Evolutionary conservation across 2,113 vertebrate species (phyloP), one percentile per base, ranked within the genome.

Genomic region (Malurus cyaneus): DNA sequence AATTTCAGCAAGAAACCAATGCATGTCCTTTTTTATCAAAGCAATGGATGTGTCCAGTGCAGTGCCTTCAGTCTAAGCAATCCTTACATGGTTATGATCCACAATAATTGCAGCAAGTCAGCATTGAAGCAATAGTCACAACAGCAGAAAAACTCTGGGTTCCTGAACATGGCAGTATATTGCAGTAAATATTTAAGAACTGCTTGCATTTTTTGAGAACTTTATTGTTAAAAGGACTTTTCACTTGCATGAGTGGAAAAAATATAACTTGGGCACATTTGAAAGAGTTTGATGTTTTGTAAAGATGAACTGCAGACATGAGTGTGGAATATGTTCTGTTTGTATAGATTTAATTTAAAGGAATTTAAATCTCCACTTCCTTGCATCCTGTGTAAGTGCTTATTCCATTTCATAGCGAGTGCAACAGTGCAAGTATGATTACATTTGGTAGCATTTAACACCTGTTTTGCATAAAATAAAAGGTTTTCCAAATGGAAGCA

Each of bases 401-500:
- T 77, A 62, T 86, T 93, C 20, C 5, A 14, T 72, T 92, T 86
- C 42, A 34, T 7, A 59, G 26, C 7, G 19, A 87, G 7, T 25
- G 23, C 21, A 76, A 60, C 21, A 44, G 49, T 49, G 64, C 29
- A 67, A 83, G 53, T 60, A 41, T 20, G 26, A 70, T 80, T 61
- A 69, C 29, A 70, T 88, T 79, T 82, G 50, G 62, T 89, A 70
- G 47, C 6, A 3, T 88, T 89, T 89, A 86, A 70, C 66, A 91
- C 59, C 59, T 92, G 16, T 57, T 92, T 94, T 95, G 50, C 71
- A 80, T 88, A 89, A 94, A 92, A 94, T 59, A 80, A 88, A 96
- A 66, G 59, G 13, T 77, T 92, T 91, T 77, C 69, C 87, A 94
- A 66, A 66, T 86, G 81, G 62, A 88, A 80, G 42, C 0, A 1